Evolutionary conservation across 2,888 invertebrate genomes (phyloP), one percentile per base, ranked within the genome.

Genomic region (Caenorhabditis becei): DNA sequence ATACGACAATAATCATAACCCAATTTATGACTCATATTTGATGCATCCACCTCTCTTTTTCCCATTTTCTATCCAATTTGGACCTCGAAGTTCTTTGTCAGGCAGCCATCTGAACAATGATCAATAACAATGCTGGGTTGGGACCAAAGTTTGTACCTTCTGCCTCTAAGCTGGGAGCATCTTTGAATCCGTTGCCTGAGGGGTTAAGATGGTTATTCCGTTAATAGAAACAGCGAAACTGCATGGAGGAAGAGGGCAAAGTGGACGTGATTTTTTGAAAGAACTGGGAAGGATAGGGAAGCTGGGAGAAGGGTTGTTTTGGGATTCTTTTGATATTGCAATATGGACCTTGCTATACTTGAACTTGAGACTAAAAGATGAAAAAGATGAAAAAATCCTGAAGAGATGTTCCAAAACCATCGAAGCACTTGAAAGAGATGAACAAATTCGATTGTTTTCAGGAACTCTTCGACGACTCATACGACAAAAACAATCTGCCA

Each of bases 401-500:
- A n/a, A 47, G 18, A 47, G 26, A 59, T 14, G 20, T 16, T 66
- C 41, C 54, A 37, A 58, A 61, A 49, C 18, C 18, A 32, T 32
- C 4, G 54, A n/a, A 37, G 16, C 26, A 28, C 28, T 70, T 69
- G 28, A 35, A 28, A n/a, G n/a, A n/a, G 49, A 47, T 32, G 20
- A 56, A 18, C 53, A 26, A n/a, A 53, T 41, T 7, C 2, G 54
- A 54, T 62, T 54, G 56, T 65, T 80, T 85, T 79, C 80, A 89
- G 89, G 83, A 88, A 61, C 83, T 89, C 10, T 89, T 89, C 83
- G 80, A 83, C 35, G 88, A 87, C 32, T 81, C 87, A 44, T 91
- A 91, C 79, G 91, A 91, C 83, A 91, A 91, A 82, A 90, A 91
- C 83, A 90, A 86, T 77, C 80, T 91, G 54, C 91, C 91, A 14